phyloP scores from a whole-genome alignment of 2,797 vertebrate genomes.

The Decapterus maruadsi region DNA sequence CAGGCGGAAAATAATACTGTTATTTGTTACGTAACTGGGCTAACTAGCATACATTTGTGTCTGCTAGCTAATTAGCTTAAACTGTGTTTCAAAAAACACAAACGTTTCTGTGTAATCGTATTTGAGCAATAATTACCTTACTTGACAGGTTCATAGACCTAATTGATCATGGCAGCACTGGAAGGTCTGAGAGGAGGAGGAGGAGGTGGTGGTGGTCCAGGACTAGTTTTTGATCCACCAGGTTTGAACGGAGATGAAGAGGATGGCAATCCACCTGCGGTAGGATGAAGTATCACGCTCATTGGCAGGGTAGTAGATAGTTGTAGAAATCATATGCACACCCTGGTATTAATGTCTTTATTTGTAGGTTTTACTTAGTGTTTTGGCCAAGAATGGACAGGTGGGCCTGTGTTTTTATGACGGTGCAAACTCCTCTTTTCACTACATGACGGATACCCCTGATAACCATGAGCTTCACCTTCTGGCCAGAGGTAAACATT shows the following conservation, averaged over 20 bases:
- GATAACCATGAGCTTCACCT: slow-evolving; percentile 89
- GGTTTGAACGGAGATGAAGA: slow-evolving; percentile 67
- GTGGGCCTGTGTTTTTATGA: slow-evolving; percentile 94
- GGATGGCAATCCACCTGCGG: slow-evolving; percentile 72
- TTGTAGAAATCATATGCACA: not conserved
- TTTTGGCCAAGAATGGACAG: slow-evolving; percentile 87
- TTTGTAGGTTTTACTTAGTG: slow-evolving; percentile 88
- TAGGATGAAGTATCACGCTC: slow-evolving; percentile 37
- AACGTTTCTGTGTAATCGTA: not conserved
- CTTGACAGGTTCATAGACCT: not conserved
- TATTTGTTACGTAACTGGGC: not conserved
- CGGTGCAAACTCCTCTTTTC: slow-evolving; percentile 87
- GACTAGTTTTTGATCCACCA: slow-evolving; percentile 3
- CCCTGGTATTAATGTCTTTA: not conserved
- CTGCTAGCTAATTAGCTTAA: not conserved
- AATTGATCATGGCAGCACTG: slow-evolving; percentile 53
- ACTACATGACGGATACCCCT: slow-evolving; percentile 91
- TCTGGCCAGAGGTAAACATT: slow-evolving; percentile 86
- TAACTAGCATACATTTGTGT: not conserved
- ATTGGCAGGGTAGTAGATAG: not conserved
- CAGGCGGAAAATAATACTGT: not conserved
- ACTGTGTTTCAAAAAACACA: not conserved
- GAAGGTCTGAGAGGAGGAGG: slow-evolving; percentile 23
- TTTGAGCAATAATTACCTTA: not conserved
- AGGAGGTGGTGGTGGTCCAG: not conserved